Evolutionary conservation across 2,113 vertebrate genomes (phyloP).

Genomic region (Kryptolebias marmoratus): DNA sequence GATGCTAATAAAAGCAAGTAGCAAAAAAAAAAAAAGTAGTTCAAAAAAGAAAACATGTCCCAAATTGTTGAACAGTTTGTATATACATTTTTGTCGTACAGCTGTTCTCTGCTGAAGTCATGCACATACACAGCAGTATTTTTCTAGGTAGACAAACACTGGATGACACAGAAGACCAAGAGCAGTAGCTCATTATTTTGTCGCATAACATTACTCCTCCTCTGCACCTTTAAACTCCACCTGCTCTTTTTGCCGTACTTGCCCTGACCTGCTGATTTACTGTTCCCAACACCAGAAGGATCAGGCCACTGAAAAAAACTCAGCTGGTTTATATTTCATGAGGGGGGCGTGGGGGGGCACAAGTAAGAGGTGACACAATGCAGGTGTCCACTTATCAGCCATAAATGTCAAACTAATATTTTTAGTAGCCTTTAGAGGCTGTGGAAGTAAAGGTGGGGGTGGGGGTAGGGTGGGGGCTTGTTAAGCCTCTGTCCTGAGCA

Average conservation of each 20-base stretch:
- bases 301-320: slow-evolving; percentile 67
- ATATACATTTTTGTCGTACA: slow-evolving; percentile 49
- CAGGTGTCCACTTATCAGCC: slow-evolving; percentile 33
- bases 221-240: slow-evolving; percentile 37
- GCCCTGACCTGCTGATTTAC: slow-evolving; percentile 77
- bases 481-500: slow-evolving; percentile 47
- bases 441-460: background rate
- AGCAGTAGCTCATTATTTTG: slow-evolving; percentile 76
- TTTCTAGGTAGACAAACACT: slow-evolving; percentile 53
- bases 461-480: background rate
- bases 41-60: slow-evolving; percentile 64
- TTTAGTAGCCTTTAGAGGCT: slow-evolving; percentile 29
- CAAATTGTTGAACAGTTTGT: slow-evolving; percentile 80
- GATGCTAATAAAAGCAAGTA: slow-evolving; percentile 72
- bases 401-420: slow-evolving; percentile 54
- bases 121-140: background rate
- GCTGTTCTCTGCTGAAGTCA: slow-evolving; percentile 33
- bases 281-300: slow-evolving; percentile 56
- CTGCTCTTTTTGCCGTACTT: slow-evolving; percentile 56
- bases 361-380: slow-evolving; percentile 47
- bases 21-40: slow-evolving; percentile 67
- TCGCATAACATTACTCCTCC: slow-evolving; percentile 62
- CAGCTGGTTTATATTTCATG: slow-evolving; percentile 55
- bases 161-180: slow-evolving; percentile 70
- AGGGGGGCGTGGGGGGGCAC: slow-evolving; percentile 26